phyloP scores from a whole-genome alignment of 2,888 invertebrate species.

The Scelioninae gen. 1 region DNA sequence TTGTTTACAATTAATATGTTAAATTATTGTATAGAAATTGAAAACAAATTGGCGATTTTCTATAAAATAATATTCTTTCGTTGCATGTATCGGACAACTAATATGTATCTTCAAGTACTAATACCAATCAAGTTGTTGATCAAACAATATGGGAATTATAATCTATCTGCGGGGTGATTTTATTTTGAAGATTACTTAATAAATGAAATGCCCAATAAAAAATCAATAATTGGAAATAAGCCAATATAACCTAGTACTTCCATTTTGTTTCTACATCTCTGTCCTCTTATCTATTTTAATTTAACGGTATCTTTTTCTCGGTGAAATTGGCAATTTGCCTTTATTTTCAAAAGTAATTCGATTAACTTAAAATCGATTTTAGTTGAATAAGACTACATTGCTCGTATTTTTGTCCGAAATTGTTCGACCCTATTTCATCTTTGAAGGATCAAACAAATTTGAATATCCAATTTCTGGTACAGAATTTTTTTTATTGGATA shows the following conservation, averaged over 20 bases:
- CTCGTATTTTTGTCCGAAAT: conserved; percentile 22
- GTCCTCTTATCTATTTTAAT: conserved; percentile 43
- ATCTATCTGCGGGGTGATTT: not conserved
- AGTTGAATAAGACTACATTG: conserved; percentile 6
- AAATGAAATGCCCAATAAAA: conserved; percentile 27
- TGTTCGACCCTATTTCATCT: not conserved
- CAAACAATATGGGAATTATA: not conserved
- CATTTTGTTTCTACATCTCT: conserved; percentile 22
- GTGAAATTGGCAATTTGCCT: conserved; percentile 29
- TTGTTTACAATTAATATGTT: no score
- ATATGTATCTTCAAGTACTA: no score
- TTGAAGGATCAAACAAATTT: no score
- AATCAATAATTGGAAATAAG: conserved; percentile 42
- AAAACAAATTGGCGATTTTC: no score
- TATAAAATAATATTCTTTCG: no score
- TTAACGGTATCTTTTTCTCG: conserved; percentile 30
- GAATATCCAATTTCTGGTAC: no score
- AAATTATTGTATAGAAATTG: no score
- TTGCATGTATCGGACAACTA: no score
- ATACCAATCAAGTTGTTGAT: not conserved
- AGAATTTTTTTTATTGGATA: no score
- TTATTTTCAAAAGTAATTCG: conserved; percentile 45
- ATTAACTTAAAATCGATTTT: conserved; percentile 27
- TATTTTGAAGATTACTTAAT: conserved; percentile 22
- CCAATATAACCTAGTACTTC: conserved; percentile 17